Base-by-base conservation (phyloP, 1,140 invertebrate species). In the Lepidurus couesii region DNA sequence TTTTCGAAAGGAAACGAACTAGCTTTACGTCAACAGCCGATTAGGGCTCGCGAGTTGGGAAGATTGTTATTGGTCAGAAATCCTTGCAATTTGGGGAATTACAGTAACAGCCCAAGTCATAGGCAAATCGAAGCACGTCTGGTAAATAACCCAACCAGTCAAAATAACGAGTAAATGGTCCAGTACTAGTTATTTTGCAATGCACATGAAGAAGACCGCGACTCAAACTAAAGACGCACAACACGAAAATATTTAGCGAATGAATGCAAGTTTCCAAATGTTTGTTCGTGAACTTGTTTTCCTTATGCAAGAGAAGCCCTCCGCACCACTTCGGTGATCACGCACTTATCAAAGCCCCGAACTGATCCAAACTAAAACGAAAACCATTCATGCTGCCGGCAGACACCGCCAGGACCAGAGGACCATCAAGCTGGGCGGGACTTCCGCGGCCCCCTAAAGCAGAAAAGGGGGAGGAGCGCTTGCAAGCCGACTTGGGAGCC, bases 1-100 rank as follows among this genome's bases (percentile, higher is more conserved):
- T 95, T 90, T 94, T 95, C 92, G 86, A 87, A 87, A 88, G 83
- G 53, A 65, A 65, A 2, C 53, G 53, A 65, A 65, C 53, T 13
- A 65, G 13, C 53, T 65, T 65, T 65, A 65, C 53, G 53, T 21
- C 53, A 65, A 65, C 53, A 65, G 53, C 53, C 53, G 53, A 65
- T 7, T 9, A 65, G 21, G 53, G 9, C 13, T 65, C 53, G 16
- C 53, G 53, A 16, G 34, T 34, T 34, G 16, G 53, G 53, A 16
- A 65, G 16, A 7, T 21, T 65, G 53, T 47, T 13, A 21, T 21
- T 65, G n/a, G 21, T n/a, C 16, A 8, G 4, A n/a, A 16, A 65
- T 65, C 53, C 6, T 65, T 3, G 6, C 16, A 13, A 16, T 7
- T 16, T n/a, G 8, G 8, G 45, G 53, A 21, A 65, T 13, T 16